Evolutionary conservation across 1,140 invertebrate species (phyloP), one percentile per base, ranked within the genome.

Genomic region (Chironomus striatipennis): DNA sequence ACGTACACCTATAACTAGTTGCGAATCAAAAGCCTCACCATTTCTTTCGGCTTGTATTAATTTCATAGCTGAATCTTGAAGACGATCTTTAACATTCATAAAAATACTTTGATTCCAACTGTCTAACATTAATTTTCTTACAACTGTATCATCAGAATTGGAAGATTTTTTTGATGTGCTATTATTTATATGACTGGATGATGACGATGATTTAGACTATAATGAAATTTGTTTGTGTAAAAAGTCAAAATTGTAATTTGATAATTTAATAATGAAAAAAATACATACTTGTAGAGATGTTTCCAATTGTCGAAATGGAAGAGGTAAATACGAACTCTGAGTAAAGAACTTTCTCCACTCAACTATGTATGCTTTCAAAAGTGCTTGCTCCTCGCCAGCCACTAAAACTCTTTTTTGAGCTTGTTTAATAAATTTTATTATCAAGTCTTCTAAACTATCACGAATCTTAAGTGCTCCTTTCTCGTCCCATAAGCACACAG

Each of bases 21-120:
- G 95, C 12, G 96, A 96, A 85, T 98, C 96, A 85, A 98, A 98
- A 42, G 95, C 94, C 85, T 98, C 96, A 10, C 97, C 97, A 85
- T 98, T 97, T 77, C 97, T 86, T 84, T 99, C 97, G 7, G 94
- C 91, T 82, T 97, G 91, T 10, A 99, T 94, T 76, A 99, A 87
- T 84, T 97, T 96, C 96, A 99, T 98, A 8, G 97, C 97, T 77
- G 95, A 96, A 82, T 96, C 93, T 83, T 98, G 96, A 43, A 99
- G 85, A 76, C 93, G 88, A 79, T 96, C 90, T 83, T 98, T 96
- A 76, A 98, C 98, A 82, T 97, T 93, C 80, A 89, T 89, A 85
- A 99, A 99, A 79, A 99, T 98, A 82, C 93, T 96, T 81, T 94
- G 90, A 86, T 98, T 98, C 97, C 97, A 99, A 77, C 92, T 96